A percentile compares a stretch with the other conserved stretches of the same genome.
phyloP scores from a whole-genome alignment of 1,140 invertebrate species.

The Chelonus insularis region DNA sequence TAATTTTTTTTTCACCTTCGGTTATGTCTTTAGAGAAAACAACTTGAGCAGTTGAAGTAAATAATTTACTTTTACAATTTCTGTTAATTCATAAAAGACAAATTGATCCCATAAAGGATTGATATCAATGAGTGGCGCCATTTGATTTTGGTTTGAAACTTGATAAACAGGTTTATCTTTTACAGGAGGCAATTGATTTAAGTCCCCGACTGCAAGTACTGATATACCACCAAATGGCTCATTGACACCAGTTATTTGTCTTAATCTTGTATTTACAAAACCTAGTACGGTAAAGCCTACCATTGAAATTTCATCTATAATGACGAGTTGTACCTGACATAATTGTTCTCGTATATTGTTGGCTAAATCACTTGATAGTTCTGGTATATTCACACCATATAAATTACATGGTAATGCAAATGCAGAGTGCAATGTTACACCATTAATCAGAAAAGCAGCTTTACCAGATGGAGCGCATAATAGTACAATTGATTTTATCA shows the following conservation, averaged over 20 bases:
- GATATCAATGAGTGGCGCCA: conserved; percentile 7
- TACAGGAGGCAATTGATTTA: conserved; percentile 37
- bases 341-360: conserved; percentile 31
- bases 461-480: conserved; percentile 44
- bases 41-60: not conserved
- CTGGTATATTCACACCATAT: conserved; percentile 9
- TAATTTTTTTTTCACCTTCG: not conserved
- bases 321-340: conserved; percentile 37
- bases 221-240: conserved; percentile 35
- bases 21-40: conserved; percentile 14
- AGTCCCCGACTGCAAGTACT: conserved; percentile 37
- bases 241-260: conserved; percentile 39
- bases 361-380: not conserved
- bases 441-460: conserved; percentile 38
- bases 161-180: conserved; percentile 28
- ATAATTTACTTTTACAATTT: conserved; percentile 22
- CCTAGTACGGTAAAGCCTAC: conserved; percentile 33
- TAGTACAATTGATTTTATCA: conserved; percentile 16
- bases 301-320: conserved; percentile 52
- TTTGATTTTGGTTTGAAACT: conserved; percentile 1
- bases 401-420: conserved; percentile 38
- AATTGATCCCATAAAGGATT: conserved; percentile 32
- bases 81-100: conserved; percentile 34
- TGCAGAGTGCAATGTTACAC: conserved; percentile 41
- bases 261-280: conserved; percentile 37